phyloP scores from a whole-genome alignment of 2,797 vertebrate genomes.

The Spheniscus humboldti region DNA sequence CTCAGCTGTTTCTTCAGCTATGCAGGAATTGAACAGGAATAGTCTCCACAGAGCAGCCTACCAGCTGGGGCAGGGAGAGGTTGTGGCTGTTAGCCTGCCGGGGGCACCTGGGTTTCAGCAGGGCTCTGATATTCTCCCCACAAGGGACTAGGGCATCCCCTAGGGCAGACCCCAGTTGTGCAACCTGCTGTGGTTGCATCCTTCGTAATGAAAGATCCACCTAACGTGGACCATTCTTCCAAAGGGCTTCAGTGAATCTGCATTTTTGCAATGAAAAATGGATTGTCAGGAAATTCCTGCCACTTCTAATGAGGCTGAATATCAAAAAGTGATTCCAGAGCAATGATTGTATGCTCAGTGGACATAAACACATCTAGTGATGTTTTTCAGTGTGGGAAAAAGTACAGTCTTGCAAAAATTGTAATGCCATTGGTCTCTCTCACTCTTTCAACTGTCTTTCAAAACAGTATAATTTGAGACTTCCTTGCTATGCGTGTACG shows the following conservation, averaged over 20 bases:
- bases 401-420: background rate
- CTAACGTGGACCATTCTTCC: background rate
- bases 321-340: constrained; percentile 18
- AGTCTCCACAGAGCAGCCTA: background rate
- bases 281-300: background rate
- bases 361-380: background rate
- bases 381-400: background rate
- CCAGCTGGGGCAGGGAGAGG: background rate
- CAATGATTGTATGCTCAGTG: background rate
- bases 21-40: background rate
- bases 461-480: background rate
- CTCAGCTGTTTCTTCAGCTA: background rate
- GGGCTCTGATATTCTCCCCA: background rate
- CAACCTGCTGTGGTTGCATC: rapidly evolving
- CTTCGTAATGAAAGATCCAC: background rate
- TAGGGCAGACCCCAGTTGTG: background rate
- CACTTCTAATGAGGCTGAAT: background rate
- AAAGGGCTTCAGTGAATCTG: background rate
- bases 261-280: background rate
- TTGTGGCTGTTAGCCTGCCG: background rate
- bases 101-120: background rate
- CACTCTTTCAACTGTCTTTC: background rate
- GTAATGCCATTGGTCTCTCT: background rate
- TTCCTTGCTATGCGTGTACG: background rate
- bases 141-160: too few relatives aligned